phyloP scores from a whole-genome alignment of 2,888 invertebrate species.

The Leptinotarsa rubiginosa region DNA sequence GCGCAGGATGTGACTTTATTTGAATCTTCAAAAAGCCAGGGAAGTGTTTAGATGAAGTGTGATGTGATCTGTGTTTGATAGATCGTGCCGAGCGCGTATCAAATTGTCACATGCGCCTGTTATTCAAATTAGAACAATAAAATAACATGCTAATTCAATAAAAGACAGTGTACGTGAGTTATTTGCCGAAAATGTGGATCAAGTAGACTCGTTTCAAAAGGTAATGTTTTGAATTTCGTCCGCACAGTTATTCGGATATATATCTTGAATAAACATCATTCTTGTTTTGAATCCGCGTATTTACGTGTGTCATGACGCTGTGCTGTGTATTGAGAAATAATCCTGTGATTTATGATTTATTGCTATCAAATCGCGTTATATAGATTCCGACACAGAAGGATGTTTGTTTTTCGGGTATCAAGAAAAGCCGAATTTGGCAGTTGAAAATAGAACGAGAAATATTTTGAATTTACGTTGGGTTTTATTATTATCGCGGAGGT shows the following conservation, averaged over 20 bases:
- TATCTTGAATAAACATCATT: slow-evolving; percentile 23
- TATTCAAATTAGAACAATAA: slow-evolving; percentile 37
- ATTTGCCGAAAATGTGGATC: slow-evolving; percentile 16
- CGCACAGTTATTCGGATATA: slow-evolving; percentile 1
- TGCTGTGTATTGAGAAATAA: slow-evolving; percentile 18
- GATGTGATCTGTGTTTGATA: slow-evolving; percentile 41
- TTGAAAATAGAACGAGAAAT: slow-evolving; percentile 32
- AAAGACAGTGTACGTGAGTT: slow-evolving; percentile 8
- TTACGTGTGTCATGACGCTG: slow-evolving; percentile 18
- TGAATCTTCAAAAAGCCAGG: slow-evolving; percentile 48
- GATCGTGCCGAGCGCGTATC: slow-evolving; percentile 48
- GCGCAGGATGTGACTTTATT: slow-evolving; percentile 45
- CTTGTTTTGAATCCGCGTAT: slow-evolving; percentile 25
- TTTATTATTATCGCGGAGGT: slow-evolving; percentile 17
- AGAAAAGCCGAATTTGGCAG: slow-evolving; percentile 32
- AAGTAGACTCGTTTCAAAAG: slow-evolving; percentile 20
- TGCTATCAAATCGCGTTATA: slow-evolving; percentile 29
- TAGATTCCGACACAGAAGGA: slow-evolving; percentile 17
- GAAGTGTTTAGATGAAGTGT: slow-evolving; percentile 39
- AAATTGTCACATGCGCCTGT: slow-evolving; percentile 36
- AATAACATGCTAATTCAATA: slow-evolving; percentile 15
- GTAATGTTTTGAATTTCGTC: slow-evolving; percentile 15
- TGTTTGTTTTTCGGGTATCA: slow-evolving; percentile 27
- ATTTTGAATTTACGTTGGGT: slow-evolving; percentile 33
- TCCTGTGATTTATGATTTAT: slow-evolving; percentile 38